Evolutionary conservation across 2,888 invertebrate genomes (phyloP), one percentile per base, ranked within the genome.

Genomic region (Apodemia duryi): DNA sequence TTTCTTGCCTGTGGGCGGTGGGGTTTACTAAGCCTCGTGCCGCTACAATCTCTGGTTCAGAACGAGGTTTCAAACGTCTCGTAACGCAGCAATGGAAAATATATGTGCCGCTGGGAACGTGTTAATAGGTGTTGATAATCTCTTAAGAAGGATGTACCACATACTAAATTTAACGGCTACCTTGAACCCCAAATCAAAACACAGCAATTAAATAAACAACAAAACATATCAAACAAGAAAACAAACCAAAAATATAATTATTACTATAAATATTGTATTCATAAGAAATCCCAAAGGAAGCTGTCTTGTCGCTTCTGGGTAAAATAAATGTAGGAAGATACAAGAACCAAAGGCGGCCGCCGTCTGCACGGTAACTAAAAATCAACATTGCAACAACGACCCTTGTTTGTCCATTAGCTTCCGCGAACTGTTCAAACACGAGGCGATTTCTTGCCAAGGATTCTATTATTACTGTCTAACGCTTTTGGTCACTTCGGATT

Each of bases 331-430:
- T 85, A 78, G 80, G 78, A 83, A 86, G 86, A 84, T 83, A 86
- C 85, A 84, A 82, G 79, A 49, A 29, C 64, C 64, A 77, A 73
- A 72, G 77, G 75, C 76, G 13, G n/a, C 46, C 46, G 78, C 77
- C 61, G 73, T 71, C 74, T 79, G 76, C 78, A 80, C 73, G 81
- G 84, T 87, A 87, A 88, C 88, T 87, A 80, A 88, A 88, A 88
- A 88, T 85, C 89, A 88, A 88, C 88, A 88, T 81, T 79, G 84
- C 71, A 68, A 70, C 78, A 71, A 71, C 77, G 73, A 84, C 86
- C 88, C 84, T 83, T 91, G 89, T 90, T 90, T 90, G 90, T 87
- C 90, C 90, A 90, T 90, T 91, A 91, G 88, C 83, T 82, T 80
- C 86, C 82, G 80, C 84, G 81, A 82, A 83, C 86, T 81, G 80